Evolutionary conservation across 2,888 invertebrate genomes (phyloP).

Genomic region (Eristalis arbustorum): DNA sequence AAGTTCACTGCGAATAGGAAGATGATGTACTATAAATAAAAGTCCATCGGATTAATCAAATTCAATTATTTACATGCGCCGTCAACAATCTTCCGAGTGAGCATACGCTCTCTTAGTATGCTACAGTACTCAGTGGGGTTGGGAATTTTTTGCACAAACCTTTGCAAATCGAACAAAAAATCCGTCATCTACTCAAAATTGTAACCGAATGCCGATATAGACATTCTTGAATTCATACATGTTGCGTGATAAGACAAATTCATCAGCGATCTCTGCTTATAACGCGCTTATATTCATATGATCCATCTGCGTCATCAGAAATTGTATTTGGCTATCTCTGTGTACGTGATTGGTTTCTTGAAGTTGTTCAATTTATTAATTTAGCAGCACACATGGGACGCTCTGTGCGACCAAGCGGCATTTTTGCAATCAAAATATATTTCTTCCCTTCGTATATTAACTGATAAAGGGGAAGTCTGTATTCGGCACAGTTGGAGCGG

Average conservation of each 20-base stretch:
- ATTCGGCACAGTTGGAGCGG: constrained; percentile 5
- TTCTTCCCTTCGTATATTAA: constrained; percentile 5
- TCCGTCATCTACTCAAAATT: not conserved
- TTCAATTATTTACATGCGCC: constrained; percentile 19
- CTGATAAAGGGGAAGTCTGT: constrained; percentile 1
- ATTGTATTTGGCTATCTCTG: not conserved
- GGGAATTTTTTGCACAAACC: not conserved
- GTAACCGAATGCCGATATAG: not conserved
- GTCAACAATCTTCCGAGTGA: not conserved
- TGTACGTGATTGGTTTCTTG: not conserved
- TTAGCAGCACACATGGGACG: not conserved
- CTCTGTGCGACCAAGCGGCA: not conserved
- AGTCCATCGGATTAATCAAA: constrained; percentile 11
- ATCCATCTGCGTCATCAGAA: not conserved
- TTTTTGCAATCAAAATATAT: constrained; percentile 18
- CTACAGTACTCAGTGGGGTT: not conserved
- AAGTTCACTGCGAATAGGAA: constrained; percentile 4
- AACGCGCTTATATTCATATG: not conserved
- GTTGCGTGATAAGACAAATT: not conserved
- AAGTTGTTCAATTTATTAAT: constrained; percentile 36
- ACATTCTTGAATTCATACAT: not conserved
- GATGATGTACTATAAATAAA: constrained; percentile 23
- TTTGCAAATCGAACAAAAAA: not conserved
- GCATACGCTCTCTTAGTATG: not conserved
- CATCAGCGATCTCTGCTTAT: not conserved